Evolutionary conservation across 2,888 invertebrate species (phyloP).

Genomic region (Oxycera nigricornis): DNA sequence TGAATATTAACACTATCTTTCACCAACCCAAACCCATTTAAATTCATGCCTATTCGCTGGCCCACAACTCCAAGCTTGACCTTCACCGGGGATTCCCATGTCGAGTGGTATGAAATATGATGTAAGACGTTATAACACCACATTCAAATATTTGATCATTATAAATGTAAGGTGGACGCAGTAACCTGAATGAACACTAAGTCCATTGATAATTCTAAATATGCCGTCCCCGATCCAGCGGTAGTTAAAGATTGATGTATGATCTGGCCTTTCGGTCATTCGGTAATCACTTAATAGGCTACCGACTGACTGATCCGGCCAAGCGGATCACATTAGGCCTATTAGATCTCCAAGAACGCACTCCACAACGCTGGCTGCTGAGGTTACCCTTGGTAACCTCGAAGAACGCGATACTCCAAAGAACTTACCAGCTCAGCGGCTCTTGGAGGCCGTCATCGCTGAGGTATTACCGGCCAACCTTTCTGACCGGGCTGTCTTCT

Average conservation of each 20-base stretch:
- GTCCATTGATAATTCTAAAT: constrained; percentile 6
- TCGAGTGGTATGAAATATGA: background rate
- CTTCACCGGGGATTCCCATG: background rate
- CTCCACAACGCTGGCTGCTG: background rate
- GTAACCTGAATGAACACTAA: background rate
- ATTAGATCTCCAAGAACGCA: background rate
- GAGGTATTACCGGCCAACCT: background rate
- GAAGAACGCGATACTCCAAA: background rate
- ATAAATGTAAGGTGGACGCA: background rate
- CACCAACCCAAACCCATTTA: background rate
- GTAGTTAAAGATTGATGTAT: background rate
- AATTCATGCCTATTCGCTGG: background rate
- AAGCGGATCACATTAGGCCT: background rate
- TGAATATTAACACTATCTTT: too few species aligned
- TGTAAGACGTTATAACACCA: background rate
- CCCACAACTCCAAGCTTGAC: background rate
- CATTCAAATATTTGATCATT: constrained; percentile 6
- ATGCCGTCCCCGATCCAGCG: background rate
- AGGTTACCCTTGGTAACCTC: background rate
- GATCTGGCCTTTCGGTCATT: background rate
- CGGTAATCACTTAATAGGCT: background rate
- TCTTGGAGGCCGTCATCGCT: background rate
- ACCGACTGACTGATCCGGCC: background rate
- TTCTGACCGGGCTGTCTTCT: background rate
- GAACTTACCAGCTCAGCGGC: background rate